A percentile compares a stretch with the other conserved stretches of the same genome.
Evolutionary conservation across 2,797 vertebrate genomes (phyloP).

Genomic region (Anabacerthia variegaticeps): DNA sequence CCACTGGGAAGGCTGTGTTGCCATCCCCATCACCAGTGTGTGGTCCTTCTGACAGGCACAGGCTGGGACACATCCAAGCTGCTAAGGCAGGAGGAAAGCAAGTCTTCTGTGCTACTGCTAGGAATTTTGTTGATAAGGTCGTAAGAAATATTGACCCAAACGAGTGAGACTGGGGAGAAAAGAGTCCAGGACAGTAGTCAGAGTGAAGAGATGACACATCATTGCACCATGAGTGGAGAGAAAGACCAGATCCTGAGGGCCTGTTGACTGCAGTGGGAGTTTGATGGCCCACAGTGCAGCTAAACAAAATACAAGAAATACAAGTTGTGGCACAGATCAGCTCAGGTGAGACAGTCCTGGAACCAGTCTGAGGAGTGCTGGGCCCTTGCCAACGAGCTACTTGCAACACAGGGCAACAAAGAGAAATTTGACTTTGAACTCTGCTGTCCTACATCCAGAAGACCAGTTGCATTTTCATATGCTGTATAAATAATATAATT

Average conservation of each 20-base stretch:
- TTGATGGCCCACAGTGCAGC: not conserved
- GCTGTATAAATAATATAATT: not conserved
- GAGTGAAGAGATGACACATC: not conserved
- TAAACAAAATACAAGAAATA: slow-evolving; percentile 19
- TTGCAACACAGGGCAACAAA: slow-evolving; percentile 13
- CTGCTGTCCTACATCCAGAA: not conserved
- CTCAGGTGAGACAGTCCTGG: not conserved
- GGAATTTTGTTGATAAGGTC: not conserved
- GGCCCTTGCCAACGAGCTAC: not conserved
- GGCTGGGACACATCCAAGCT: not conserved
- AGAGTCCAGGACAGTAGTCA: not conserved
- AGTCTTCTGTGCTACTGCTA: not conserved
- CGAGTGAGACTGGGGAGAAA: not conserved
- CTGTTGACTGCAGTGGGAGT: slow-evolving; percentile 24
- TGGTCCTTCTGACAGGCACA: not conserved
- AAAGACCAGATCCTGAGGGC: not conserved
- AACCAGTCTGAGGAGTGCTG: slow-evolving; percentile 30
- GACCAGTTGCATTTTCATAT: not conserved
- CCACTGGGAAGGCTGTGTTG: not conserved
- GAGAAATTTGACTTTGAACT: slow-evolving; percentile 19
- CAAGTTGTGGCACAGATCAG: slow-evolving; percentile 24
- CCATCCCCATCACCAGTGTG: fast-evolving
- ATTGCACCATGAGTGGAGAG: not conserved
- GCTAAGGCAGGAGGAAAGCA: not conserved
- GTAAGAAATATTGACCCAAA: not conserved